Conservation (phyloP, 2,888 invertebrate species). For the Caenorhabditis imperialis region DNA sequence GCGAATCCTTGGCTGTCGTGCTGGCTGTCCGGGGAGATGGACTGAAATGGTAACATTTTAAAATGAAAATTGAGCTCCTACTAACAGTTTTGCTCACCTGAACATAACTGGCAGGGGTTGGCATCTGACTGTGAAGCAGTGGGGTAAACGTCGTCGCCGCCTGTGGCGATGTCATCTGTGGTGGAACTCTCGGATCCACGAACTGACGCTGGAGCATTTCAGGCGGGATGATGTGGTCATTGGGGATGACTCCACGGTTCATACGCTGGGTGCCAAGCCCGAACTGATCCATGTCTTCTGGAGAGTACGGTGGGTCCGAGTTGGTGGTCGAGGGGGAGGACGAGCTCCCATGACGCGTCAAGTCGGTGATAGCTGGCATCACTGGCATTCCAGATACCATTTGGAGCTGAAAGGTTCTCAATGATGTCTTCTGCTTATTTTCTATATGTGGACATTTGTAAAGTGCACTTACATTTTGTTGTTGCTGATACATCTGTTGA, state of each 20-base stretch:
- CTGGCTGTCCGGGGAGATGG: conserved; percentile 44
- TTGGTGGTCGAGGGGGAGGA: conserved; percentile 72
- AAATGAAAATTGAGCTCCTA: no score
- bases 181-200: conserved; percentile 9
- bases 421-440: background rate
- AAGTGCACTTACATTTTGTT: conserved; percentile 1
- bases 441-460: background rate
- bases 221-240: conserved; percentile 49
- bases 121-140: conserved; percentile 38
- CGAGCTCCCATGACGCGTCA: conserved; percentile 69
- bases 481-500: conserved; percentile 25
- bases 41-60: conserved; percentile 18
- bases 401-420: conserved; percentile 9
- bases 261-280: conserved; percentile 35
- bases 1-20: conserved; percentile 27
- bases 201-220: conserved; percentile 31
- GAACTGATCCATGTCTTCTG: conserved; percentile 68
- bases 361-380: conserved; percentile 76
- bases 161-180: conserved; percentile 24
- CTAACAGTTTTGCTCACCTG: conserved; percentile 7
- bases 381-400: conserved; percentile 68
- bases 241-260: conserved; percentile 62
- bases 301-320: conserved; percentile 75
- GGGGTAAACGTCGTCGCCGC: conserved; percentile 24
- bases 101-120: conserved; percentile 46